These are phyloP conservation scores for Naja naja DNA, from an alignment of 2,113 vertebrate species.

Conservation along the genomic window DNA sequence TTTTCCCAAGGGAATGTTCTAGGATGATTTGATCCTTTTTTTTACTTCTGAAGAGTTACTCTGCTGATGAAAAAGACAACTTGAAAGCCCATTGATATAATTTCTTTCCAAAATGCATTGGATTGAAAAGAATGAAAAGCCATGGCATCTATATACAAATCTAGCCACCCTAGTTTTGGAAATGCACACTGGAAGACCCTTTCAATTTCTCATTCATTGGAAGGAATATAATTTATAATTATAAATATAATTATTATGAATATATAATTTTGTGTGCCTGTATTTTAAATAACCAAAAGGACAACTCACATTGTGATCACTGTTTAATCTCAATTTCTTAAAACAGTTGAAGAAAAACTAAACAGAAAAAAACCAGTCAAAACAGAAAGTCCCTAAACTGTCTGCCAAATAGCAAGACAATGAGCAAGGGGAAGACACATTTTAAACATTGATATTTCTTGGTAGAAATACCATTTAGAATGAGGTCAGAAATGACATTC, in stretches of 20 bases:
- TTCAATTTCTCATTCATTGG: not conserved
- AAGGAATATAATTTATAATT: too few relatives aligned
- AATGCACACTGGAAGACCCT: not conserved
- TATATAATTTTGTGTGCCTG: not conserved
- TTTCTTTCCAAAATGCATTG: not conserved
- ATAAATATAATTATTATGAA: too few relatives aligned
- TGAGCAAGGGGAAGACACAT: not conserved
- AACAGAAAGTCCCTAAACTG: not conserved
- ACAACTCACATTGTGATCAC: not conserved
- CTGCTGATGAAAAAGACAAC: not conserved
- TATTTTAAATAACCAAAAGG: not conserved
- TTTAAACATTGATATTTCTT: not conserved
- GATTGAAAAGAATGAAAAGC: not conserved
- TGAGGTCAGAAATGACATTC: not conserved
- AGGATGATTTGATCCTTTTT: not conserved
- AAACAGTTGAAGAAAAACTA: not conserved
- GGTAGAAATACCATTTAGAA: not conserved
- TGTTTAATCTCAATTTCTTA: not conserved
- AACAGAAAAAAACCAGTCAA: not conserved
- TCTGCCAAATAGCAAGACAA: not conserved
- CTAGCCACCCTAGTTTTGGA: not conserved
- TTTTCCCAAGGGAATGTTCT: not conserved
- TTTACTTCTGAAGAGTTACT: not conserved
- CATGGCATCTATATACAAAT: not conserved
- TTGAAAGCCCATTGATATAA: not conserved